Evolutionary conservation across 2,113 vertebrate species (phyloP), one percentile per base, ranked within the genome.

Genomic region (Macquaria ambigua): DNA sequence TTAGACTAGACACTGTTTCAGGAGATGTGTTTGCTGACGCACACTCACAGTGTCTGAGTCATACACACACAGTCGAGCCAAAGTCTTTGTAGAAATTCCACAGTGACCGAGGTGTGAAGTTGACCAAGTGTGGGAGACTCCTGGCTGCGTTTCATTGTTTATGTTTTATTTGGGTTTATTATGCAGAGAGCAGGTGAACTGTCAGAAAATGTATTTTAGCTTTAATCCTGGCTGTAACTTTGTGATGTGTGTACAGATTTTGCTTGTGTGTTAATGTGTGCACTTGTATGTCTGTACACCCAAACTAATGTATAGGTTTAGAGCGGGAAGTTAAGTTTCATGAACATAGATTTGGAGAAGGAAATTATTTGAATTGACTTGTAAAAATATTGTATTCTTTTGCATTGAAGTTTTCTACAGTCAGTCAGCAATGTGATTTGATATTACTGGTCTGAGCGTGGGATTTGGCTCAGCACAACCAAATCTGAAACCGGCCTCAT

Each of bases 1-100:
- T 53, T 18, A 46, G 90, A 61, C 88, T 31, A 90, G 87, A 91
- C 88, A 53, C 82, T 71, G 83, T 85, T 84, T 74, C 37, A 86
- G 86, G 53, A n/a, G 43, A 86, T 92, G 84, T 82, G 74, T 85
- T 85, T 92, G 89, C 86, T 92, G 89, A 92, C 83, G 84, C 91
- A 92, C 89, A 80, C 89, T 77, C 88, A 90, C 61, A 46, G 58
- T 41, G 73, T 87, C 25, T 92, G 90, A 91, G 74, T 92, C 90
- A 92, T 34, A 34, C 46, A 15, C 39, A 20, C n/a, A 11, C 16
- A 6, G 69, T 66, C 12, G 7, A 85, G 84, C 67, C 89, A 90
- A 43, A 73, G 73, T 72, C 48, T 87, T 55, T 9, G 68, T 5
- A 64, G 55, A 80, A 88, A 75, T 73, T 59, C 75, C 62, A 15